A percentile compares a stretch with the other conserved stretches of the same genome.
Evolutionary conservation across 2,888 invertebrate species (phyloP).

Genomic region (Galerucella nymphaeae): DNA sequence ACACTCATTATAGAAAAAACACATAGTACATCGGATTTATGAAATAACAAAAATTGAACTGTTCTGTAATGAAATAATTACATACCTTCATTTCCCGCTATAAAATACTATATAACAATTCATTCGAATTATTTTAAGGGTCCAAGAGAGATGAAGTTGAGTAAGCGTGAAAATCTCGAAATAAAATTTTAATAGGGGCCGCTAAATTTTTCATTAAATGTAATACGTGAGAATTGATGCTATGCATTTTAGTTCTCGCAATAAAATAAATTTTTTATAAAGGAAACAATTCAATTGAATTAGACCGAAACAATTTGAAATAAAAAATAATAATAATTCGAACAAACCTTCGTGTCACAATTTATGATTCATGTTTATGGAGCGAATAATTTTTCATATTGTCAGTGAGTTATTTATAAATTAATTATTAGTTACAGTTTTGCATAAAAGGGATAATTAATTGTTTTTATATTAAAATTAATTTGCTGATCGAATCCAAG

Average conservation of each 20-base stretch:
- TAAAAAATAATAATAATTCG: slow-evolving; percentile 2
- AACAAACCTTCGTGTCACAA: slow-evolving; percentile 45
- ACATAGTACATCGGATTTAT: slow-evolving; percentile 24
- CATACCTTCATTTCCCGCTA: slow-evolving; percentile 43
- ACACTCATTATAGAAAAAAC: slow-evolving; percentile 25
- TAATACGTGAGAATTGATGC: no score
- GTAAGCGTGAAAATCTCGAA: no score
- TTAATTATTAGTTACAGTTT: slow-evolving; percentile 43
- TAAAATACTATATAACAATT: slow-evolving; percentile 39
- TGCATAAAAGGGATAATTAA: slow-evolving; percentile 32
- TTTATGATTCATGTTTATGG: slow-evolving; percentile 48
- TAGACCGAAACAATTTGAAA: no score
- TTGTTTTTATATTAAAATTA: slow-evolving; percentile 9
- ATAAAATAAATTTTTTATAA: no score
- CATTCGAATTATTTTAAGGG: slow-evolving; percentile 6
- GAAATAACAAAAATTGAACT: slow-evolving; percentile 22
- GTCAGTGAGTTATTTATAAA: slow-evolving; percentile 56
- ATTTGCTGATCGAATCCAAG: neutral
- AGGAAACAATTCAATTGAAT: no score
- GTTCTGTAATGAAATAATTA: slow-evolving; percentile 39
- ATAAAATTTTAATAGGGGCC: no score
- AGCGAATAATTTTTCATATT: slow-evolving; percentile 54
- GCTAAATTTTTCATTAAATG: no score
- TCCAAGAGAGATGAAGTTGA: neutral
- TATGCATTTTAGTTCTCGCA: no score